Base-by-base conservation (phyloP, 2,797 vertebrate genomes). In the Xiphorhynchus erythropygius region DNA sequence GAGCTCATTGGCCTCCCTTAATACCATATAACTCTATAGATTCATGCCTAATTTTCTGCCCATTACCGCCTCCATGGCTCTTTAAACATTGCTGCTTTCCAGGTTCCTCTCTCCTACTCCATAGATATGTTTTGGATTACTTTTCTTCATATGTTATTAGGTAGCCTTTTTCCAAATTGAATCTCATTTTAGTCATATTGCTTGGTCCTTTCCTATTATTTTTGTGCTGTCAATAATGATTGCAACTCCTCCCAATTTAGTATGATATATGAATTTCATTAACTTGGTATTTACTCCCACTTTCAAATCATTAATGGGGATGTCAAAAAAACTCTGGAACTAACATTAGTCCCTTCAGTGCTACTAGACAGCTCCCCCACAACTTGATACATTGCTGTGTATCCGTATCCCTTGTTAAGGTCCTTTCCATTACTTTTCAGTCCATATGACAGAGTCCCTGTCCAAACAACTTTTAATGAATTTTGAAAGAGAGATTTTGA, bases 31-130 rank as follows among this genome's bases (percentile, higher is more conserved):
- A 77, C 10, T 53, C 47, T 75, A 62, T 33, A 92, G 53, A 91
- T 81, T 86, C 84, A 84, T 71, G 71, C 42, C 67, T 96, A 95
- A 96, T 97, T 97, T 97, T 94, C 84, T 90, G 56, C 42, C 89
- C 65, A 94, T 97, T 96, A 94, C n/a, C 8, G 60, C 25, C 30
- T 93, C 77, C 78, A 47, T 60, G 89, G 68, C 57, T 95, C 70
- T 94, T 97, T 79, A 92, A 87, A 52, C 80, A 89, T 76, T 95
- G 70, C 52, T 91, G 46, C 49, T 91, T 96, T 89, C 84, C 80
- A 85, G 41, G 44, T 94, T 97, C 95, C 56, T 81, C 46, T 91
- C 46, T 84, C 59, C 25, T 37, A 28, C 28, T 71, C n/a, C 39
- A 17, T 37, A 65, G 30, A 17, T 81, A 30, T 76, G 33, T 53